These are phyloP conservation scores for Microplitis mediator DNA, from an alignment of 1,140 invertebrate genomes.

Conservation along the genomic window DNA sequence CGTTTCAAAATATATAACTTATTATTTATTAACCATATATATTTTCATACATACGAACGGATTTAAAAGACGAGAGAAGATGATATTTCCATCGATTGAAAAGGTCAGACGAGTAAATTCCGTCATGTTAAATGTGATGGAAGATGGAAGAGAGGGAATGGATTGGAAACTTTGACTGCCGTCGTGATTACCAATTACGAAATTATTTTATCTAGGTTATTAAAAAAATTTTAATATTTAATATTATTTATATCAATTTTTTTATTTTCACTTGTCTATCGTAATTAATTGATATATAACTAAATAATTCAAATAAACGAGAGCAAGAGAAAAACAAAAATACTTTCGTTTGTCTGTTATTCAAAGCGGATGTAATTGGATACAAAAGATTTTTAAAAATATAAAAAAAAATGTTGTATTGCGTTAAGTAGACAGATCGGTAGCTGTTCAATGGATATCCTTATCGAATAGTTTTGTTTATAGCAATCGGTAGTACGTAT, in stretches of 20 bases:
- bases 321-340: neutral
- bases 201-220: too few relatives aligned
- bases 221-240: too few relatives aligned
- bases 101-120: conserved; percentile 4
- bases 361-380: conserved; percentile 23
- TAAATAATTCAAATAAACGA: neutral
- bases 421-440: too few relatives aligned
- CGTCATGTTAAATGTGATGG: neutral
- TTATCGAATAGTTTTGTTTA: conserved; percentile 1
- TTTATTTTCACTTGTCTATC: too few relatives aligned
- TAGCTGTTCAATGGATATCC: conserved; percentile 6
- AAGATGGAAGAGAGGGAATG: too few relatives aligned
- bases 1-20: neutral
- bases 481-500: neutral
- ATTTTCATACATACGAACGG: neutral
- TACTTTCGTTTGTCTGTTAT: conserved; percentile 20
- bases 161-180: too few relatives aligned
- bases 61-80: neutral
- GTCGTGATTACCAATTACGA: too few relatives aligned
- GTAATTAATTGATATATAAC: neutral
- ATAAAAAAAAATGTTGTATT: neutral
- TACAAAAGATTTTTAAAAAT: neutral
- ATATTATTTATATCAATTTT: too few relatives aligned
- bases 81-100: conserved; percentile 17
- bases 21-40: neutral